Conservation (phyloP, 2,797 vertebrate species). For the Agapornis canus region DNA sequence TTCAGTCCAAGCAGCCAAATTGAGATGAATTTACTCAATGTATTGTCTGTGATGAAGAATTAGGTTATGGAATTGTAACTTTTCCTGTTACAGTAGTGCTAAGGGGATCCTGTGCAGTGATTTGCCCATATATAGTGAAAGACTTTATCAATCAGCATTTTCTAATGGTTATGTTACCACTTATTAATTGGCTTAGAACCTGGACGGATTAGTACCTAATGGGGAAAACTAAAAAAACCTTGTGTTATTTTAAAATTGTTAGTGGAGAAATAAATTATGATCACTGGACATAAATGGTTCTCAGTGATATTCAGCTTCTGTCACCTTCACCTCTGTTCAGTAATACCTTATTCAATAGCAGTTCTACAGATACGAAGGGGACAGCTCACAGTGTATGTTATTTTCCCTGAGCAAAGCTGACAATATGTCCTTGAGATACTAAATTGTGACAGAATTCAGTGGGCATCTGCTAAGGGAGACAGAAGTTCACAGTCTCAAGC, state of each 20-base stretch:
- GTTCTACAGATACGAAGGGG: background rate
- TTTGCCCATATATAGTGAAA: background rate
- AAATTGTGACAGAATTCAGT: conserved; percentile 1
- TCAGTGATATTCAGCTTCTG: background rate
- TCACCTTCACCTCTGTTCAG: background rate
- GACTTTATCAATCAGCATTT: background rate
- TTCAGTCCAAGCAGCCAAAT: background rate
- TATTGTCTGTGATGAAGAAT: background rate
- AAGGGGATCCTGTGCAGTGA: background rate
- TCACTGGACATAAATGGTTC: background rate
- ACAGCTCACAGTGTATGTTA: background rate
- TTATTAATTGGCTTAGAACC: background rate
- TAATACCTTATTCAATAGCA: background rate
- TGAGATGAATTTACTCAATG: background rate
- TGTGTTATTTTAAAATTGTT: background rate
- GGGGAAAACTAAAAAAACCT: background rate
- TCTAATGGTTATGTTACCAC: background rate
- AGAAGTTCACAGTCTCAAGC: background rate
- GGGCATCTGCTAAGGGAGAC: background rate
- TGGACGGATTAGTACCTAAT: rapidly evolving
- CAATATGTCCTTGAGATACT: background rate
- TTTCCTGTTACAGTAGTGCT: background rate
- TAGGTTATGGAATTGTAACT: background rate
- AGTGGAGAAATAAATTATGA: background rate
- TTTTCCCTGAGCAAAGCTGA: background rate